Base-by-base conservation (phyloP, 2,797 vertebrate genomes). In the Threskiornis aethiopicus region DNA sequence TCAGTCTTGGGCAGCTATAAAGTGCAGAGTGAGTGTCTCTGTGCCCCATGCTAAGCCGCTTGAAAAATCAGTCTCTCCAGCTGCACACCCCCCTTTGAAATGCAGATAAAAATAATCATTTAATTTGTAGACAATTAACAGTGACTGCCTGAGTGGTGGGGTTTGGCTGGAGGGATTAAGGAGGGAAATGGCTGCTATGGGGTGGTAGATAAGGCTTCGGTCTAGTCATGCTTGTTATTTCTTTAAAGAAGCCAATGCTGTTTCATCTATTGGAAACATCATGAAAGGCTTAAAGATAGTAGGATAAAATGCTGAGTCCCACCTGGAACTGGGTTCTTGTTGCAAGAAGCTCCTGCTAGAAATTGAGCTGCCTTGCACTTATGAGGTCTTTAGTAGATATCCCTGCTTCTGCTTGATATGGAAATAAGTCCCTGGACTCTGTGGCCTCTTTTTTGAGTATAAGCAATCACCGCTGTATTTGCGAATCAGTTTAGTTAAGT, bases 61-160 rank as follows among this genome's bases (percentile, higher is more conserved):
- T 71, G 82, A 54, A 79, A 75, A 93, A 87, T 92, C 67, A 8
- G 70, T 8, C 41, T 88, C 66, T 44, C 59, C 84, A 89, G 89
- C 94, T 91, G 65, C 77, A 58, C 47, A 3, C 22, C 39, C 29
- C 22, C 3, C 44, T 91, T 93, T 94, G 95, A 94, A 79, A 87
- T 87, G 92, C 86, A 94, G 67, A 93, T 96, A 58, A 5, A 62
- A 82, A 80, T 77, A 87, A 75, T 90, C 28, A 66, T 87, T 94
- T 95, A 75, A 95, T 84, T 96, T 97, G 77, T 87, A 86, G 93
- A 66, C 87, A 95, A 87, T 94, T 75, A 73, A n/a, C 62, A 65
- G 71, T 6, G 41, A 7, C 64, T 80, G 76, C 65, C 69, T 9
- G 72, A 44, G 61, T 62, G 29, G 39, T 9, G 51, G 77, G 69